These are phyloP conservation scores for Paedocypris sp. DNA, from an alignment of 2,113 vertebrate genomes.

Conservation along the genomic window DNA sequence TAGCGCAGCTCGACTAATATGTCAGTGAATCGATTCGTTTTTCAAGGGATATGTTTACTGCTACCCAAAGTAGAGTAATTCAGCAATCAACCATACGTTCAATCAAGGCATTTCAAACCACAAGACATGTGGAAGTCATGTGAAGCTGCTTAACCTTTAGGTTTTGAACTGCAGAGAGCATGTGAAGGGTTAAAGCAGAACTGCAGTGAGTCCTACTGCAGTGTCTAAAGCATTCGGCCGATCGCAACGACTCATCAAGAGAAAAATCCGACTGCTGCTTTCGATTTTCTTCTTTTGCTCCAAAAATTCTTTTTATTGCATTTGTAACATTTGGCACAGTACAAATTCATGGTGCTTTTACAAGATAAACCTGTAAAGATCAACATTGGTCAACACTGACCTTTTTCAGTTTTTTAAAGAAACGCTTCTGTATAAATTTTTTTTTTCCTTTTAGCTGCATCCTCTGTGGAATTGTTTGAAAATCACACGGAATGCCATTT, in stretches of 20 bases:
- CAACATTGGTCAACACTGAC: conserved; percentile 64
- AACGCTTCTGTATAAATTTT: conserved; percentile 78
- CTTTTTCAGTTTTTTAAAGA: conserved; percentile 63
- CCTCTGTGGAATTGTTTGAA: conserved; percentile 71
- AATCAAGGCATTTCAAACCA: background rate
- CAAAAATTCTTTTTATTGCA: conserved; percentile 83
- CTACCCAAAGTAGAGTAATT: background rate
- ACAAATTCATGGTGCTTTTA: conserved; percentile 82
- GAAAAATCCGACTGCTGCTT: conserved; percentile 44
- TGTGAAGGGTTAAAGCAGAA: conserved; percentile 64
- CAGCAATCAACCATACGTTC: background rate
- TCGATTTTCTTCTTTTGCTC: conserved; percentile 48
- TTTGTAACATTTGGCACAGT: conserved; percentile 88
- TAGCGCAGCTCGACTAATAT: background rate
- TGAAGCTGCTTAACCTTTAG: background rate
- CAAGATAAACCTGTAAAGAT: conserved; percentile 84
- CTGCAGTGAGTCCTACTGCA: conserved; percentile 76
- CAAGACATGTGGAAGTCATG: background rate
- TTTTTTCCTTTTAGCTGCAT: conserved; percentile 58
- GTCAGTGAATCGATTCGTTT: background rate
- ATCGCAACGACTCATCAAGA: conserved; percentile 59
- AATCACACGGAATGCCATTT: conserved; percentile 70
- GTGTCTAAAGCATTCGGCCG: conserved; percentile 61
- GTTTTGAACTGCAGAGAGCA: conserved; percentile 40
- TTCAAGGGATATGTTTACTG: background rate